Percentiles rank a stretch among this genome's conserved stretches.
Evolutionary conservation across 1,140 invertebrate species (phyloP).

Genomic region (Eueides isabella): DNA sequence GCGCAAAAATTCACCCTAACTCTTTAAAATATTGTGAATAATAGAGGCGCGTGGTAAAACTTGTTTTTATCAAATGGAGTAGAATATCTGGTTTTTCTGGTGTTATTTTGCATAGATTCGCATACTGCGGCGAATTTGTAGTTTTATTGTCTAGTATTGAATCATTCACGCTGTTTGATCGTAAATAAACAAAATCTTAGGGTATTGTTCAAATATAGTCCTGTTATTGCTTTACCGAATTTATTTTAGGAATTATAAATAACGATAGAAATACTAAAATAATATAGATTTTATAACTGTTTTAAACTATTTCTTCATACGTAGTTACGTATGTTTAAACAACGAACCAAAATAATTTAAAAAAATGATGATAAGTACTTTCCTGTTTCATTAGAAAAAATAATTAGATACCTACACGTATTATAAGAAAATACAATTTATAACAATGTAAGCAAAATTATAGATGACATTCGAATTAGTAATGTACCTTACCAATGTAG

Average conservation of each 20-base stretch:
- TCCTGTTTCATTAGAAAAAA: too few relatives aligned
- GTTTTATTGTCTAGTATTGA: slow-evolving; percentile 42
- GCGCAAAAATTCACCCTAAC: slow-evolving; percentile 46
- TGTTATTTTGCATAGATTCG: slow-evolving; percentile 56
- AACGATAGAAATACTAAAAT: not conserved
- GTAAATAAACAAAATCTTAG: slow-evolving; percentile 50
- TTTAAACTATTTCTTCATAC: too few relatives aligned
- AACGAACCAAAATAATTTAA: too few relatives aligned
- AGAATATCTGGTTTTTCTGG: slow-evolving; percentile 63
- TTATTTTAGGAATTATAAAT: not conserved
- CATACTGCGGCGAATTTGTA: slow-evolving; percentile 57
- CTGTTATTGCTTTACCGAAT: slow-evolving; percentile 4
- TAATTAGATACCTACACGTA: too few relatives aligned
- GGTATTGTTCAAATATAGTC: slow-evolving; percentile 20
- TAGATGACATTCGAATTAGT: too few relatives aligned
- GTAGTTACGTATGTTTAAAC: too few relatives aligned
- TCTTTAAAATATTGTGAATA: slow-evolving; percentile 57
- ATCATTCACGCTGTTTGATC: slow-evolving; percentile 62
- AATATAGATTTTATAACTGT: too few relatives aligned
- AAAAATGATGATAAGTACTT: too few relatives aligned
- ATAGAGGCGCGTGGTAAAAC: slow-evolving; percentile 62
- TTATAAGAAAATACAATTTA: too few relatives aligned
- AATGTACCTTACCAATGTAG: too few relatives aligned
- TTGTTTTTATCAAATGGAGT: slow-evolving; percentile 51
- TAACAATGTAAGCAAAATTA: too few relatives aligned